Percentiles rank a stretch among this genome's conserved stretches.
Conservation (phyloP, 30 jellyfish, hydroid and myxozoan genomes). For the Mastigias papua region DNA sequence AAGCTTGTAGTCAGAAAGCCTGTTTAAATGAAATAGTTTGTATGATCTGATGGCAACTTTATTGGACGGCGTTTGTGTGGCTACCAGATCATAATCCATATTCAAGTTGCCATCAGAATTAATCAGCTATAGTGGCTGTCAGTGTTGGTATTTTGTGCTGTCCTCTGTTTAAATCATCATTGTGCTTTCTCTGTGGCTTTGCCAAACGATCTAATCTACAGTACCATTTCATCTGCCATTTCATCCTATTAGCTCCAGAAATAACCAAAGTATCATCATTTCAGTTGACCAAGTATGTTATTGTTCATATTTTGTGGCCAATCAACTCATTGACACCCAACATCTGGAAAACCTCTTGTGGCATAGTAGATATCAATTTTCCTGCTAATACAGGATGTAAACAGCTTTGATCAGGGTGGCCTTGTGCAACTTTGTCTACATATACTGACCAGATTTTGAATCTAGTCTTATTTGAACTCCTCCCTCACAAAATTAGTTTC, state of each 20-base stretch:
- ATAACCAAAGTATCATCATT: background rate
- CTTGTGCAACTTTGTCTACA: no score
- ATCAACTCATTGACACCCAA: background rate
- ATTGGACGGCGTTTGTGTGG: no score
- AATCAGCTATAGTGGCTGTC: background rate
- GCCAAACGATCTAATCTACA: background rate
- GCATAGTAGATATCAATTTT: background rate
- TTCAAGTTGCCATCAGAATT: background rate
- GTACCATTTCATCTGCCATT: background rate
- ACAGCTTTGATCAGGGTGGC: background rate
- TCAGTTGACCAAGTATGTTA: background rate
- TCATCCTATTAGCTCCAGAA: background rate
- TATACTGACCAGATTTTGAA: no score
- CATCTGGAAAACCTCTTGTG: constrained; percentile 9
- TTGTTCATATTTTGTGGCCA: background rate
- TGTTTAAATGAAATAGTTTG: no score
- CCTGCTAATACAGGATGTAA: background rate
- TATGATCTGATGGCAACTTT: no score
- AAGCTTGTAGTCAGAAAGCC: no score
- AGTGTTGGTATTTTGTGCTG: background rate
- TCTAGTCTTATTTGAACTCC: no score
- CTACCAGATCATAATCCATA: background rate
- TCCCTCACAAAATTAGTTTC: background rate
- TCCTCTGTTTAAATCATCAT: background rate
- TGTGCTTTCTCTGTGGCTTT: background rate